phyloP scores from a whole-genome alignment of 2,888 invertebrate species.

The Cataglyphis albicans region DNA sequence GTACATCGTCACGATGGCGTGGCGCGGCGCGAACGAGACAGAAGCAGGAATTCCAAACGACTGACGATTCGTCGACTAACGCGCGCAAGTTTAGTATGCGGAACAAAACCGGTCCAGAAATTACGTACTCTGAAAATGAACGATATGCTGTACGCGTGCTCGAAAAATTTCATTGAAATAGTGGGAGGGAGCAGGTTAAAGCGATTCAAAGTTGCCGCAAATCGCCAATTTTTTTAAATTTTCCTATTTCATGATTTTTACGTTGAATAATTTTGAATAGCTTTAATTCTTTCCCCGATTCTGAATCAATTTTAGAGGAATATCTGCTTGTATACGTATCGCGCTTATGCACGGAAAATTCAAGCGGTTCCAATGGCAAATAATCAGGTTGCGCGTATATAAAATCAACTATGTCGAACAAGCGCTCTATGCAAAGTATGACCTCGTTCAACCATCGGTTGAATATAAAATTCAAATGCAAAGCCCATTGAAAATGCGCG shows the following conservation, averaged over 20 bases:
- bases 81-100: conserved; percentile 18
- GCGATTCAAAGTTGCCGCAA: not conserved
- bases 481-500: conserved; percentile 58
- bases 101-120: conserved; percentile 34
- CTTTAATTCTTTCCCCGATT: not conserved
- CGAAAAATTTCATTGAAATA: conserved; percentile 27
- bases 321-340: not conserved
- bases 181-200: not conserved
- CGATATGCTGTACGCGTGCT: not conserved
- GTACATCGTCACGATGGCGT: conserved; percentile 59
- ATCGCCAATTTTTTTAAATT: not conserved
- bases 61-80: conserved; percentile 24
- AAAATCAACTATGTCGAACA: conserved; percentile 16
- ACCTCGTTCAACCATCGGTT: conserved; percentile 60
- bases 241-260: not conserved
- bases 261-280: not conserved
- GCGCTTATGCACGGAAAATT: conserved; percentile 53
- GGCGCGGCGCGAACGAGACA: conserved; percentile 31
- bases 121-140: conserved; percentile 27
- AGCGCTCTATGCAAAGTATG: conserved; percentile 28
- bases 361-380: conserved; percentile 46
- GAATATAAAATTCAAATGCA: conserved; percentile 76
- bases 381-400: conserved; percentile 39
- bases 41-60: conserved; percentile 41
- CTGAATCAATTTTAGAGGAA: not conserved